phyloP scores from a whole-genome alignment of 2,888 invertebrate genomes.

The Apamea crenata region DNA sequence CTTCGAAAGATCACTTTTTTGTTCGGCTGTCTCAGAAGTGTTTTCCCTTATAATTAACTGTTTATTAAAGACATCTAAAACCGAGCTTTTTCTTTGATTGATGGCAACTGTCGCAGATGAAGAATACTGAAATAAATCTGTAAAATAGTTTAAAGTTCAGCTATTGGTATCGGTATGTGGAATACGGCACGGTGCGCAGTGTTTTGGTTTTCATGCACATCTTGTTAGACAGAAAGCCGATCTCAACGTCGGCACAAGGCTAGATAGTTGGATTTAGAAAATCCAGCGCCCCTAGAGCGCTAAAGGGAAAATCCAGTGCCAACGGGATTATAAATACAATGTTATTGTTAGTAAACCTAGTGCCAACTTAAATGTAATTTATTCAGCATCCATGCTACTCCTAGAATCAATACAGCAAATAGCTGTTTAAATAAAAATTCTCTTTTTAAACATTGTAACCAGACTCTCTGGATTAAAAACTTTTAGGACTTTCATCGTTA shows the following conservation, averaged over 20 bases:
- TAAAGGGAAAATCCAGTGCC: not conserved
- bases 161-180: not conserved
- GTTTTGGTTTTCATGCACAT: not conserved
- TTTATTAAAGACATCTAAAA: not conserved
- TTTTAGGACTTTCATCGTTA: not conserved
- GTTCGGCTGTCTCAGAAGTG: not conserved
- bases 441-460: no score
- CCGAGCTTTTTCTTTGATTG: not conserved
- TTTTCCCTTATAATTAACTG: not conserved
- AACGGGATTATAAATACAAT: not conserved
- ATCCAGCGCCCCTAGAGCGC: not conserved
- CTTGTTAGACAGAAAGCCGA: not conserved
- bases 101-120: not conserved
- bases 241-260: no score
- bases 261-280: slow-evolving; percentile 10
- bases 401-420: not conserved
- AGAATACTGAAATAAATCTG: not conserved
- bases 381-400: not conserved
- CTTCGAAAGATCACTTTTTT: not conserved
- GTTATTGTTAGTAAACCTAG: not conserved
- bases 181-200: not conserved
- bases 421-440: not conserved
- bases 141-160: not conserved
- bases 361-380: not conserved
- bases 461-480: not conserved